Evolutionary conservation across 1,140 invertebrate species (phyloP), one percentile per base, ranked within the genome.

Genomic region (Diorhabda sublineata): DNA sequence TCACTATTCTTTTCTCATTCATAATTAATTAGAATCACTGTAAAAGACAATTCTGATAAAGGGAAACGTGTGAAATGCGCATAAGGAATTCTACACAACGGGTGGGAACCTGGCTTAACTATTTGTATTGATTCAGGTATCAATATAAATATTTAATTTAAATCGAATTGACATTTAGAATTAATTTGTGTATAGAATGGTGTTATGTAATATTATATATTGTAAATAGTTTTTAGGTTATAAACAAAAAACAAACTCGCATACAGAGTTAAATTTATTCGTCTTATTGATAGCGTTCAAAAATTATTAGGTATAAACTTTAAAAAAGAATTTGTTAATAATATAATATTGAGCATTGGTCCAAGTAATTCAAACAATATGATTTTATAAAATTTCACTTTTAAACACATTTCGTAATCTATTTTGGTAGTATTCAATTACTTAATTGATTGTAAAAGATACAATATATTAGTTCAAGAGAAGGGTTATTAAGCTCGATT

Each of bases 181-280:
- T 44, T 41, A 45, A 6, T 47, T 62, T 26, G 11, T 52, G 47
- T 52, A 61, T 61, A 42, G 11, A 43, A 9, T 41, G 59, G 11
- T 42, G 59, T 61, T 52, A 52, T 52, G 47, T 52, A 52, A 2
- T 52, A 52, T 52, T 52, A 52, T 52, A 69, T 67, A 70, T 71
- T 76, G 71, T 76, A 75, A 67, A 76, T 75, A 76, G 66, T 71
- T 73, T 57, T 45, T 76, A 76, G 71, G 72, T 77, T 69, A 57
- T 71, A 71, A 72, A 68, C 68, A 66, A 77, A 68, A 77, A 67
- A 76, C 67, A 75, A 74, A 75, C 74, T 75, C 72, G 74, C 72
- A 74, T 73, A 52, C 74, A 67, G 72, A 75, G 74, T 76, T 76
- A 74, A 26, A 60, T 75, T 76, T 76, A 75, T 72, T 76, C 68